These are phyloP conservation scores for Drosophila willistoni DNA, from an alignment of 1,140 invertebrate species.

Conservation along the genomic window DNA sequence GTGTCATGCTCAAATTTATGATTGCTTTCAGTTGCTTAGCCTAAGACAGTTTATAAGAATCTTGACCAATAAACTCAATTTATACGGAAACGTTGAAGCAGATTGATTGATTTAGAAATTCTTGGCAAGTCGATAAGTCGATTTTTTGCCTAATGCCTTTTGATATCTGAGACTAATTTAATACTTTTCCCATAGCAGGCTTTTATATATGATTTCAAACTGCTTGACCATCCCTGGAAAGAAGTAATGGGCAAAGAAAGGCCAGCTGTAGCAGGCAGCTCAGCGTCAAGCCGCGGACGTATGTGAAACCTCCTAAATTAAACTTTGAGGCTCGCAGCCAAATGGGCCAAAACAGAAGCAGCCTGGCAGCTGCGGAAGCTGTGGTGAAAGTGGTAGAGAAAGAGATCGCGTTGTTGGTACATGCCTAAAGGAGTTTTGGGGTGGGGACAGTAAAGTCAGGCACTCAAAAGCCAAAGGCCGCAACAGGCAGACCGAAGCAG, in stretches of 20 bases:
- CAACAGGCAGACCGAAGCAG: constrained; percentile 14
- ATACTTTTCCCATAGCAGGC: too few species aligned
- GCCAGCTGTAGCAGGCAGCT: constrained; percentile 12
- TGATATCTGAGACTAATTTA: too few species aligned
- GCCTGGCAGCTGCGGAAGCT: constrained; percentile 24
- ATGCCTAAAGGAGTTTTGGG: background rate
- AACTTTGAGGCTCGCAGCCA: constrained; percentile 50
- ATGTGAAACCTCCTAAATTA: constrained; percentile 67
- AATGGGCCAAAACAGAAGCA: constrained; percentile 45
- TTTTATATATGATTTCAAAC: background rate
- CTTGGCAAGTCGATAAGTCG: too few species aligned
- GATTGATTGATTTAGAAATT: too few species aligned
- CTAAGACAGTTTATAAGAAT: too few species aligned
- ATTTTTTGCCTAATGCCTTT: too few species aligned
- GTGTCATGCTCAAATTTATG: too few species aligned
- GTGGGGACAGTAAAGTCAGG: constrained; percentile 4
- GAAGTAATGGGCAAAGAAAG: constrained; percentile 1
- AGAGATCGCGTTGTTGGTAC: constrained; percentile 31
- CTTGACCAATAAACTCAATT: too few species aligned
- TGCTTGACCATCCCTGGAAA: constrained; percentile 9
- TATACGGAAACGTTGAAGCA: too few species aligned
- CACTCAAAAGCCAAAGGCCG: constrained; percentile 24
- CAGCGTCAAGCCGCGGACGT: constrained; percentile 44
- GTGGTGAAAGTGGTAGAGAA: constrained; percentile 31
- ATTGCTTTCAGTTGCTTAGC: too few species aligned